A percentile compares a stretch with the other conserved stretches of the same genome.
phyloP scores from a whole-genome alignment of 2,888 invertebrate genomes.

The Agriopis marginaria region DNA sequence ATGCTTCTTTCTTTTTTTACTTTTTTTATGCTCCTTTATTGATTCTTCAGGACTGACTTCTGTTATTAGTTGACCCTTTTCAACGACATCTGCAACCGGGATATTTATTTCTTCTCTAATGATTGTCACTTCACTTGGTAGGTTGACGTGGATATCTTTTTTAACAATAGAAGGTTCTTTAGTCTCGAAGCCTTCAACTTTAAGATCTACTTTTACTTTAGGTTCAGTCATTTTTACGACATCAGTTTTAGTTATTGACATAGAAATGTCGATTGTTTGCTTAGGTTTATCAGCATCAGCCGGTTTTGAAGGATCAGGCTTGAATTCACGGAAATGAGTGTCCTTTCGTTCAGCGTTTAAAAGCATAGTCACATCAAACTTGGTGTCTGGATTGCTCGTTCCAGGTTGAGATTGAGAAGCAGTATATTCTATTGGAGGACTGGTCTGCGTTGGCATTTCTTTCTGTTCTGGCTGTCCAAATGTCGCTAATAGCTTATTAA shows the following conservation, averaged over 20 bases:
- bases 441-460: slow-evolving; percentile 58
- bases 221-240: slow-evolving; percentile 59
- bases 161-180: slow-evolving; percentile 64
- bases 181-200: slow-evolving; percentile 65
- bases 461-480: slow-evolving; percentile 68
- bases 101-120: slow-evolving; percentile 54
- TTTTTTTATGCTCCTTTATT: slow-evolving; percentile 79
- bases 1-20: slow-evolving; percentile 89
- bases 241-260: slow-evolving; percentile 69
- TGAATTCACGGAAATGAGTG: slow-evolving; percentile 56
- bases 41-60: slow-evolving; percentile 55
- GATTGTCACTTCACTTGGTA: slow-evolving; percentile 68
- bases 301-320: slow-evolving; percentile 34
- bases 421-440: slow-evolving; percentile 41
- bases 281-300: slow-evolving; percentile 46
- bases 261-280: slow-evolving; percentile 71
- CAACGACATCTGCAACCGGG: slow-evolving; percentile 56
- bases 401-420: slow-evolving; percentile 35
- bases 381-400: slow-evolving; percentile 47
- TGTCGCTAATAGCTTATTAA: slow-evolving; percentile 56
- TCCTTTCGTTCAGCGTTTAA: slow-evolving; percentile 72
- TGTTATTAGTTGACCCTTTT: slow-evolving; percentile 66
- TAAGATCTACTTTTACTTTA: slow-evolving; percentile 68
- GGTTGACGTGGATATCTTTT: slow-evolving; percentile 72
- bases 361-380: slow-evolving; percentile 61